Percentiles rank a stretch among this genome's conserved stretches.
phyloP scores from a whole-genome alignment of 2,888 invertebrate species.

The Aelia acuminata region DNA sequence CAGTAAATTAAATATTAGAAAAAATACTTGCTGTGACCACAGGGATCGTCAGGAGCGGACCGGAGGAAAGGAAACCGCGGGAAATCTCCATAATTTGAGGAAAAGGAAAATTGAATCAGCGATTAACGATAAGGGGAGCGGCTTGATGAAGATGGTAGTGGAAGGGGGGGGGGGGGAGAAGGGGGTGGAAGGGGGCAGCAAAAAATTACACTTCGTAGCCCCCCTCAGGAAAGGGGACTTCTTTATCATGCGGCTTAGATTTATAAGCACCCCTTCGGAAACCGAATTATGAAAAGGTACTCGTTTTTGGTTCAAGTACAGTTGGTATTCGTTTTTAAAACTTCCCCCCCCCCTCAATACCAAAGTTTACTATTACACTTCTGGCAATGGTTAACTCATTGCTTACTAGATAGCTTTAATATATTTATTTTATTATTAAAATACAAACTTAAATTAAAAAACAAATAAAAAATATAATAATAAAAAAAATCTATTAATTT shows the following conservation, averaged over 20 bases:
- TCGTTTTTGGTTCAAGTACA: neutral
- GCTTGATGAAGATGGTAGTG: neutral
- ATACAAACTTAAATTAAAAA: too few species aligned
- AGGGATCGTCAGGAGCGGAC: neutral
- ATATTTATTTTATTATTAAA: too few species aligned
- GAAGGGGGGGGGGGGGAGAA: neutral
- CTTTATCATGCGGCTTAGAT: conserved; percentile 3
- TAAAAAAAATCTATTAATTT: too few species aligned
- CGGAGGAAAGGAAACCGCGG: neutral
- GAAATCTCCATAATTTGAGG: conserved; percentile 20
- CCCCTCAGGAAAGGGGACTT: neutral
- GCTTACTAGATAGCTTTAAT: too few species aligned
- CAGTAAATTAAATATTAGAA: neutral
- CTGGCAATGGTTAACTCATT: too few species aligned
- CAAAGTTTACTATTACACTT: too few species aligned
- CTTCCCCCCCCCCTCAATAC: too few species aligned
- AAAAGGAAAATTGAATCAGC: conserved; percentile 44
- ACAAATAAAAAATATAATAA: too few species aligned
- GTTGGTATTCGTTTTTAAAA: neutral
- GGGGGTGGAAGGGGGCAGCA: neutral
- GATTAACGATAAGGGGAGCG: conserved; percentile 47
- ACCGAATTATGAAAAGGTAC: neutral
- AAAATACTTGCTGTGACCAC: conserved; percentile 22
- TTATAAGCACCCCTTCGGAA: neutral
- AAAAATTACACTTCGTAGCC: conserved; percentile 40